Evolutionary conservation across 2,113 vertebrate genomes (phyloP), one percentile per base, ranked within the genome.

Genomic region (Ammodramus savannarum): DNA sequence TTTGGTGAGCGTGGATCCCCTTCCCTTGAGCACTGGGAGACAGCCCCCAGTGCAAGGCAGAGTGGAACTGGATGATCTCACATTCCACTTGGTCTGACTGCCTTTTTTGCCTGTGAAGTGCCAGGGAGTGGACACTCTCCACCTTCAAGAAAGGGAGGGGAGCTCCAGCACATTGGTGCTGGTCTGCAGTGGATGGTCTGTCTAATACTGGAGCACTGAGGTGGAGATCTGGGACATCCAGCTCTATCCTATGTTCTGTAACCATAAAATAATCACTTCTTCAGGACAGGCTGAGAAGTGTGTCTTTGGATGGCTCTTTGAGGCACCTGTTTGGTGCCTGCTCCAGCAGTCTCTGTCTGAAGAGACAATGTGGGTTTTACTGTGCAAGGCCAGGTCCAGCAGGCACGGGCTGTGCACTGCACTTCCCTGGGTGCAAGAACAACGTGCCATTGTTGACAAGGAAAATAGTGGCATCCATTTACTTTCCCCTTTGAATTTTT

Each of bases 381-480:
- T 38, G 31, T 62, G 34, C 62, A 82, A 34, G 36, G 12, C 19
- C 22, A 32, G 26, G 61, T 89, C 36, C 49, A 54, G 51, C 10
- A 29, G 78, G 43, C 34, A 65, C 4, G 10, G 63, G 48, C 39
- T 55, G 48, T 34, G 48, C 61, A 16, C n/a, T 63, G 61, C 0
- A 0, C 22, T 68, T 68, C 66, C 31, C 73, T 68, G 63, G 9
- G 4, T 72, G 31, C 62, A 29, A 18, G 6, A 36, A 19, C 73
- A 68, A 27, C 0, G 0, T 71, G 48, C 39, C 10, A 1, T 36
- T 87, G 67, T 43, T 92, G 38, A 46, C 51, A 68, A 23, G 58
- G 36, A 79, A 91, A 85, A 75, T 3, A 49, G 18, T 44, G 23
- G 5, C 54, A 82, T 48, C 44, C 0, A 0, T 48, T 8, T 55